Evolutionary conservation across 2,888 invertebrate species (phyloP).

Genomic region (Panopea generosa): DNA sequence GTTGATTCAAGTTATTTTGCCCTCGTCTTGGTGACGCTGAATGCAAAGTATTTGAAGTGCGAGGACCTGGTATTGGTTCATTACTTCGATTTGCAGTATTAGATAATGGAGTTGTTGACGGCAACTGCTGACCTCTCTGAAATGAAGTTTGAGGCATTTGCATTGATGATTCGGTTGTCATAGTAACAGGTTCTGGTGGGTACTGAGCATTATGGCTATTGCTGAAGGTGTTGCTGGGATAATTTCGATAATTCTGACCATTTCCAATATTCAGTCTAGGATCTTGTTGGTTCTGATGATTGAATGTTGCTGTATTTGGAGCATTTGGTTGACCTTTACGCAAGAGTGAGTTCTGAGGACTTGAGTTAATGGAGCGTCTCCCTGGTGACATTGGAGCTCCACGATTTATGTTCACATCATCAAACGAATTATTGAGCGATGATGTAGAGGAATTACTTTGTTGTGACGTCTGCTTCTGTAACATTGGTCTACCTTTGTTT

Average conservation of each 20-base stretch:
- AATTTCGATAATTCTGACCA: background rate
- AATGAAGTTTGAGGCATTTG: background rate
- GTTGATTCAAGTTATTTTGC: conserved; percentile 3
- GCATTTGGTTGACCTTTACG: background rate
- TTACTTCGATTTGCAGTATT: conserved; percentile 3
- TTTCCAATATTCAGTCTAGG: background rate
- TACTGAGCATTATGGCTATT: conserved; percentile 13
- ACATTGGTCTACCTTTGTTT: background rate
- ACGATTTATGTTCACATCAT: conserved; percentile 24
- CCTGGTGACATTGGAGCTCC: conserved; percentile 4
- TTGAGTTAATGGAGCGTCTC: background rate
- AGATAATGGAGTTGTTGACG: background rate
- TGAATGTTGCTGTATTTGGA: conserved; percentile 4
- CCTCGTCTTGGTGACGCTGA: conserved; percentile 4
- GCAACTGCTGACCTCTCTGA: background rate
- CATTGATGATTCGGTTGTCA: background rate
- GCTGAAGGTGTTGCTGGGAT: background rate
- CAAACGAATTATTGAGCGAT: conserved; percentile 47
- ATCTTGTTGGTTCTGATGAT: background rate
- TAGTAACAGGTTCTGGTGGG: background rate
- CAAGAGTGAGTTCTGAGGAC: background rate
- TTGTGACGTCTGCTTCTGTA: background rate
- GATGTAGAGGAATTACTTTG: conserved; percentile 32
- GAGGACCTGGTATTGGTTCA: background rate
- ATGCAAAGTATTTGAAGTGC: background rate